A percentile compares a stretch with the other conserved stretches of the same genome.
Evolutionary conservation across 2,113 vertebrate species (phyloP).

Genomic region (Spea bombifrons): DNA sequence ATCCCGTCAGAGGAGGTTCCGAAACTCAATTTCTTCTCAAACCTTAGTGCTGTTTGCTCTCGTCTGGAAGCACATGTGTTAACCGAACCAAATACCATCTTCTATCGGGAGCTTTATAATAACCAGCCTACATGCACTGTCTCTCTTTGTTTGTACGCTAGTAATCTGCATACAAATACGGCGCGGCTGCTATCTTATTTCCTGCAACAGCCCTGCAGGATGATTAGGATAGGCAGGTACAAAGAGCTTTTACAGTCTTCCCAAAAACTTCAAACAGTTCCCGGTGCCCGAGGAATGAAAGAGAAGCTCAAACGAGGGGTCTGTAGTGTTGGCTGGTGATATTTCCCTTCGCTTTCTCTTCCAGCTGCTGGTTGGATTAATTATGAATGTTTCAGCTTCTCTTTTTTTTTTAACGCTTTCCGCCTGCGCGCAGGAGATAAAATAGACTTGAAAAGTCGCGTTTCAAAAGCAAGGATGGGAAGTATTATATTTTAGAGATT

Average conservation of each 20-base stretch:
- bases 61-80: not conserved
- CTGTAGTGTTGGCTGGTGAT: constrained; percentile 28
- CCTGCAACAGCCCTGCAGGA: constrained; percentile 36
- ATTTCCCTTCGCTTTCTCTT: constrained; percentile 26
- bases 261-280: constrained; percentile 45
- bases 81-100: constrained; percentile 8
- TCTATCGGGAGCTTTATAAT: not conserved
- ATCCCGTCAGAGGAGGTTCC: no score
- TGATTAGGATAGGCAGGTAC: constrained; percentile 45
- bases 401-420: constrained; percentile 38
- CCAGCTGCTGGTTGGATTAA: constrained; percentile 46
- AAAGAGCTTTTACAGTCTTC: constrained; percentile 44
- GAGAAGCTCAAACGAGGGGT: constrained; percentile 43
- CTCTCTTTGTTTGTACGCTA: constrained; percentile 27
- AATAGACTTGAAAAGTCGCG: constrained; percentile 38
- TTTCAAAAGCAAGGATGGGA: constrained; percentile 14
- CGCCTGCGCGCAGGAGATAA: constrained; percentile 33
- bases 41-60: not conserved
- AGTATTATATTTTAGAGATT: not conserved
- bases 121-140: not conserved
- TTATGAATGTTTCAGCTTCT: constrained; percentile 38
- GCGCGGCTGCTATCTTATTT: constrained; percentile 34
- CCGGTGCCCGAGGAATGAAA: constrained; percentile 40
- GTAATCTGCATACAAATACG: constrained; percentile 45
- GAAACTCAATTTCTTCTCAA: not conserved